These are phyloP conservation scores for Pachyseris speciosa DNA, from an alignment of 64 coral and sea anemone species.

Conservation along the genomic window DNA sequence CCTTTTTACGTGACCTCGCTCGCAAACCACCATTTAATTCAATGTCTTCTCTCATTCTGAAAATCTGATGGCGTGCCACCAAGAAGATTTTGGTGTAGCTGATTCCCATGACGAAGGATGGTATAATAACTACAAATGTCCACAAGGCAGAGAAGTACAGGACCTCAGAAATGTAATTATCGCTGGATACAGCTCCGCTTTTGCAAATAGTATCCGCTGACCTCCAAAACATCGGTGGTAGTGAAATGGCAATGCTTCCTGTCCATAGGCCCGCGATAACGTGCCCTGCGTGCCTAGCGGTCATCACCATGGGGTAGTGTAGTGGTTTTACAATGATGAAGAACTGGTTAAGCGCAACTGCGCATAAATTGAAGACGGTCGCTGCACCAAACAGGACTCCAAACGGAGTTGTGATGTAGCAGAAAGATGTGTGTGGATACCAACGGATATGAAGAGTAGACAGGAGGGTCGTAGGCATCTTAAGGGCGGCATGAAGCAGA, in stretches of 20 bases:
- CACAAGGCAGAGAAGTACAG: conserved; percentile 81
- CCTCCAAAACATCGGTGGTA: conserved; percentile 81
- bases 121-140: conserved; percentile 93
- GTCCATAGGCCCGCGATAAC: conserved; percentile 79
- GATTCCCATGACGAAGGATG: conserved; percentile 72
- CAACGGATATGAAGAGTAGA: conserved; percentile 72
- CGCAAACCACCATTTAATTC: not conserved
- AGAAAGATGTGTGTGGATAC: conserved; percentile 83
- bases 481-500: conserved; percentile 79
- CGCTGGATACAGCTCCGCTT: conserved; percentile 81
- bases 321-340: conserved; percentile 91
- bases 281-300: conserved; percentile 66
- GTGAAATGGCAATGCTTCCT: conserved; percentile 78
- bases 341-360: conserved; percentile 90
- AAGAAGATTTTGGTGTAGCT: conserved; percentile 88
- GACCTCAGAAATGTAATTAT: conserved; percentile 76
- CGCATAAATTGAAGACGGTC: conserved; percentile 91
- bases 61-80: conserved; percentile 82
- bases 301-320: conserved; percentile 86
- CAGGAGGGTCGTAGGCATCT: conserved; percentile 87
- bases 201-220: conserved; percentile 84
- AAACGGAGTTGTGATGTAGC: conserved; percentile 92
- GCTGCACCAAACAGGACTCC: conserved; percentile 91
- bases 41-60: conserved; percentile 69
- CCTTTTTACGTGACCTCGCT: conserved; percentile 50